Conservation (phyloP, 2,797 vertebrate species). For the Smutsia gigantea region DNA sequence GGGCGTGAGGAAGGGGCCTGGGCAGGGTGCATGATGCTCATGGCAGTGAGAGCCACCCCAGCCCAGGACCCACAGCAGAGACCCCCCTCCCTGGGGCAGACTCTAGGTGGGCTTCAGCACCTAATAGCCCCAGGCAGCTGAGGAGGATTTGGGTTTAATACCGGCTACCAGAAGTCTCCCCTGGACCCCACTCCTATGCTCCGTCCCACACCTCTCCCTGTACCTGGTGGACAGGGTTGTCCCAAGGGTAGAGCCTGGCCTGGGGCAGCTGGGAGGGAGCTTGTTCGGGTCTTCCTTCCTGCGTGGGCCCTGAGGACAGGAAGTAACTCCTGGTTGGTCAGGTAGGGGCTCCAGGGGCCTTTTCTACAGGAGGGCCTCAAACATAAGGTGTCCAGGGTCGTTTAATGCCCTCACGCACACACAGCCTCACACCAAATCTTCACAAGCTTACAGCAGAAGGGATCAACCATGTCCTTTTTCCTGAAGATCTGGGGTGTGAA, state of each 20-base stretch:
- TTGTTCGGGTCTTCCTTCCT: neutral
- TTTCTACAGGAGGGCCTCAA: neutral
- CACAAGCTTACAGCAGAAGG: neutral
- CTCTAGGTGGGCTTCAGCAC: neutral
- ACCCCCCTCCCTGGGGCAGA: neutral
- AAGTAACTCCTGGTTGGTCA: neutral
- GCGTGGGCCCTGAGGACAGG: neutral
- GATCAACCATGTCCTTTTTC: rapidly evolving
- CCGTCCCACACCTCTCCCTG: neutral
- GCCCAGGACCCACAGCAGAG: neutral
- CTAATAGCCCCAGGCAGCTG: neutral
- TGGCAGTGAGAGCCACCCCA: neutral
- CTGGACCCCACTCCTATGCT: neutral
- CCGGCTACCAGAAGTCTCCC: neutral
- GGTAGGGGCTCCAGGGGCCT: neutral
- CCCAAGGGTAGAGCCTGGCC: neutral
- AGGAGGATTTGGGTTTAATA: no score
- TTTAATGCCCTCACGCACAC: neutral
- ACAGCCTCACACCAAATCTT: neutral
- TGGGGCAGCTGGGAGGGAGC: neutral
- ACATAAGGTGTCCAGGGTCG: neutral
- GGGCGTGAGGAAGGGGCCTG: neutral
- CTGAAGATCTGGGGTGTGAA: neutral
- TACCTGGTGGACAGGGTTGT: slow-evolving; percentile 47
- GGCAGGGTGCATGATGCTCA: neutral